phyloP scores from a whole-genome alignment of 2,797 vertebrate species.

The Spinus pinus region DNA sequence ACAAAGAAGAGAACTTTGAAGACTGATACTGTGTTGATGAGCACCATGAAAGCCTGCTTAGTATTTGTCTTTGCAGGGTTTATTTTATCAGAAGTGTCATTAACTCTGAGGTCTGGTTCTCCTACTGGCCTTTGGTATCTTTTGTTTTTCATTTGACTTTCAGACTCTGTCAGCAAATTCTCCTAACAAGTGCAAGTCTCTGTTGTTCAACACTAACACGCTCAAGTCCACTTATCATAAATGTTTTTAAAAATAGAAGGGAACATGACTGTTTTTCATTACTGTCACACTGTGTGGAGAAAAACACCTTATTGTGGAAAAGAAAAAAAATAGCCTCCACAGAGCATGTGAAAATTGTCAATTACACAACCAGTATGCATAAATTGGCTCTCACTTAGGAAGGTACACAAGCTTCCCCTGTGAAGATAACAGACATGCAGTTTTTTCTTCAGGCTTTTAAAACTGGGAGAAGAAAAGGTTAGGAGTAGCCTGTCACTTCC shows the following conservation, averaged over 20 bases:
- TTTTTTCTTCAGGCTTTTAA: constrained; percentile 28
- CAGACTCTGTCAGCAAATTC: constrained; percentile 29
- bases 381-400: constrained; percentile 69
- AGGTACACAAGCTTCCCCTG: not conserved
- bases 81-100: constrained; percentile 5
- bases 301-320: constrained; percentile 66
- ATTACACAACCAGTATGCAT: constrained; percentile 66
- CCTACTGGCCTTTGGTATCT: not conserved
- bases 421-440: not conserved
- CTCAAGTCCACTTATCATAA: constrained; percentile 59
- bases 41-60: not conserved
- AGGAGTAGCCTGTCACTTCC: not conserved
- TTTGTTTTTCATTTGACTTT: constrained; percentile 29
- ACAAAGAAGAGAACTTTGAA: not conserved
- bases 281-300: constrained; percentile 68
- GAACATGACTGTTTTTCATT: constrained; percentile 71
- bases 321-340: not conserved
- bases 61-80: not conserved
- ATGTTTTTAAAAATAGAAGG: constrained; percentile 53
- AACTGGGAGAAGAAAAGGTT: not conserved
- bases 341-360: constrained; percentile 71
- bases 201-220: constrained; percentile 19
- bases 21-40: not conserved
- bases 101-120: constrained; percentile 3
- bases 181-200: constrained; percentile 51